phyloP scores from a whole-genome alignment of 2,888 invertebrate species.

The Lycia hirtaria region DNA sequence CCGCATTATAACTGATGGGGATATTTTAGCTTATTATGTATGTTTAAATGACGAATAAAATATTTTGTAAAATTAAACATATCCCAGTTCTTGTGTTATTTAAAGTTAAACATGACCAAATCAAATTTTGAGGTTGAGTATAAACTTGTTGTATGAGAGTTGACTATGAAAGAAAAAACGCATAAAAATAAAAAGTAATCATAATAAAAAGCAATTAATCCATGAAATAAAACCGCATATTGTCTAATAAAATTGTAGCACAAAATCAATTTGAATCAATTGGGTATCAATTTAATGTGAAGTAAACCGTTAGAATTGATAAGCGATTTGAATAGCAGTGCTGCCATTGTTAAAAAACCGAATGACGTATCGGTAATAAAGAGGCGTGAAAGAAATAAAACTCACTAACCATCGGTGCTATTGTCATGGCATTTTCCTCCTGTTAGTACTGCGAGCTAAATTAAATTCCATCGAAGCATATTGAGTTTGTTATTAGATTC shows the following conservation, averaged over 20 bases:
- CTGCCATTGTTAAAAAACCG: conserved; percentile 14
- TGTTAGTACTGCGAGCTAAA: conserved; percentile 8
- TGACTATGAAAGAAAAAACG: too few relatives aligned
- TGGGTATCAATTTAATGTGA: conserved; percentile 4
- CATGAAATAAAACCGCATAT: background rate
- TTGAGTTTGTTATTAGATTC: conserved; percentile 23
- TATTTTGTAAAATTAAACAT: too few relatives aligned
- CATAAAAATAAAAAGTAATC: background rate
- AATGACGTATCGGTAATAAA: conserved; percentile 3
- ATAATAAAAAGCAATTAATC: background rate
- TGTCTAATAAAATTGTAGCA: background rate
- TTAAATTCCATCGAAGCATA: conserved; percentile 26
- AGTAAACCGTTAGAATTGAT: conserved; percentile 12
- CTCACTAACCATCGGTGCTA: conserved; percentile 18
- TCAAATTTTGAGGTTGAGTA: too few relatives aligned
- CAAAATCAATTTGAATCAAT: conserved; percentile 16
- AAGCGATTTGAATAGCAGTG: conserved; percentile 12
- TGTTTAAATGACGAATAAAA: too few relatives aligned
- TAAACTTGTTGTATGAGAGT: too few relatives aligned
- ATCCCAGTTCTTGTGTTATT: too few relatives aligned
- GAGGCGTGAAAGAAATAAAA: conserved; percentile 6
- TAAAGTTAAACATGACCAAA: too few relatives aligned
- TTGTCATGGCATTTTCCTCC: conserved; percentile 24
- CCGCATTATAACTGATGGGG: too few relatives aligned
- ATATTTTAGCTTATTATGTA: too few relatives aligned